Evolutionary conservation across 2,888 invertebrate species (phyloP).

Genomic region (Eudemis profundana): DNA sequence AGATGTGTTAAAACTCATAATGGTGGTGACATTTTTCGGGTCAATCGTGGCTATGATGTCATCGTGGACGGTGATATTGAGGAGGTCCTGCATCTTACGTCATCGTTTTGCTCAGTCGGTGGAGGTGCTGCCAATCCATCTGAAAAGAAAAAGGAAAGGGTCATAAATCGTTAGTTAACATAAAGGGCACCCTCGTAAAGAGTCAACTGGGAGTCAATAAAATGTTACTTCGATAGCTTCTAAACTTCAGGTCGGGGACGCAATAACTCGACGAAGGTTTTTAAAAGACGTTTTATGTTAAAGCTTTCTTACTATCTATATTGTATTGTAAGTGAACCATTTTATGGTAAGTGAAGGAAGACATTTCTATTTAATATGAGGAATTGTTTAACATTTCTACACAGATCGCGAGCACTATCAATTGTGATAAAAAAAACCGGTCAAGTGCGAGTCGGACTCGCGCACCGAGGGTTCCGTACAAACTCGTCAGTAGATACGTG

Average conservation of each 20-base stretch:
- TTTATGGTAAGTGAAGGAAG: no score
- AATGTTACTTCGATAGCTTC: constrained; percentile 21
- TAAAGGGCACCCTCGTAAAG: constrained; percentile 28
- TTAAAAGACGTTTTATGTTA: background rate
- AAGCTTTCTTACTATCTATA: no score
- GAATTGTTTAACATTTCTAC: no score
- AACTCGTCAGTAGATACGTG: no score
- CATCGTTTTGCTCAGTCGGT: constrained; percentile 46
- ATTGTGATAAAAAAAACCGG: no score
- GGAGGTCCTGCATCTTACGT: constrained; percentile 60
- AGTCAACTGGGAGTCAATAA: constrained; percentile 32
- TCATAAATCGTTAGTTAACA: constrained; percentile 43
- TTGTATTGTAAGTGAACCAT: no score
- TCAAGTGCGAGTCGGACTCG: no score
- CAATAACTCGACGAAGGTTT: background rate
- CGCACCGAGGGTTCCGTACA: no score
- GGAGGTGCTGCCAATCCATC: constrained; percentile 65
- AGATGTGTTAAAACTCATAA: constrained; percentile 71
- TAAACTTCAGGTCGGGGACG: constrained; percentile 18
- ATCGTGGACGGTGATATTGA: constrained; percentile 56
- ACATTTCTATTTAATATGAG: no score
- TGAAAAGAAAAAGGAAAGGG: constrained; percentile 64
- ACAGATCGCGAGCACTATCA: no score
- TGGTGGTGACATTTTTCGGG: constrained; percentile 62
- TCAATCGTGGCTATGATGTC: constrained; percentile 56